These are phyloP conservation scores for Peromyscus polionotus DNA, from an alignment of 2,113 vertebrate genomes.

Conservation along the genomic window DNA sequence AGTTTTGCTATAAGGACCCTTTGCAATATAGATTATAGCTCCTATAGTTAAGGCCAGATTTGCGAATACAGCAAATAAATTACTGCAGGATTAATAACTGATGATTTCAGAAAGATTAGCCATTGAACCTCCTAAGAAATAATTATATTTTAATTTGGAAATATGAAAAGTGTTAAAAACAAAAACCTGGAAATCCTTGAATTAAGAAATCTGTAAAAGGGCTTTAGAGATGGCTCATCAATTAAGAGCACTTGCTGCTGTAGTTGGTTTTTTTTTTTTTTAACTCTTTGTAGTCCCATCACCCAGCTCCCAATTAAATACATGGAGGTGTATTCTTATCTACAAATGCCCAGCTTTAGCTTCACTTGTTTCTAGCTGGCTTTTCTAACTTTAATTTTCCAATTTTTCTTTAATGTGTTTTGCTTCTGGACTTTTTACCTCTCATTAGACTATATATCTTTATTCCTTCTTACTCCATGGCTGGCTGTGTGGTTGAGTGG, in stretches of 20 bases:
- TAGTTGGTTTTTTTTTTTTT: not conserved
- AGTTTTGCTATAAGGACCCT: not conserved
- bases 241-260: not conserved
- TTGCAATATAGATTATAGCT: not conserved
- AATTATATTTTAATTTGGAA: constrained; percentile 29
- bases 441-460: not conserved
- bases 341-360: not conserved
- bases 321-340: not conserved
- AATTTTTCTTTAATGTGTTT: not conserved
- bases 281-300: not conserved
- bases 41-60: not conserved
- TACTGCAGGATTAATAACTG: not conserved
- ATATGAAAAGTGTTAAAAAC: not conserved
- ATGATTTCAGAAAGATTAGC: not conserved
- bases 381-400: not conserved
- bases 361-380: not conserved
- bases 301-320: not conserved
- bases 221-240: not conserved
- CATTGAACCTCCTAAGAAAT: not conserved
- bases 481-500: not conserved
- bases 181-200: not conserved
- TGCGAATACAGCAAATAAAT: not conserved
- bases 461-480: not conserved
- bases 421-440: not conserved
- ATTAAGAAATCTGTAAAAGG: not conserved